Evolutionary conservation across 2,797 vertebrate genomes (phyloP).

Genomic region (Echiichthys vipera): DNA sequence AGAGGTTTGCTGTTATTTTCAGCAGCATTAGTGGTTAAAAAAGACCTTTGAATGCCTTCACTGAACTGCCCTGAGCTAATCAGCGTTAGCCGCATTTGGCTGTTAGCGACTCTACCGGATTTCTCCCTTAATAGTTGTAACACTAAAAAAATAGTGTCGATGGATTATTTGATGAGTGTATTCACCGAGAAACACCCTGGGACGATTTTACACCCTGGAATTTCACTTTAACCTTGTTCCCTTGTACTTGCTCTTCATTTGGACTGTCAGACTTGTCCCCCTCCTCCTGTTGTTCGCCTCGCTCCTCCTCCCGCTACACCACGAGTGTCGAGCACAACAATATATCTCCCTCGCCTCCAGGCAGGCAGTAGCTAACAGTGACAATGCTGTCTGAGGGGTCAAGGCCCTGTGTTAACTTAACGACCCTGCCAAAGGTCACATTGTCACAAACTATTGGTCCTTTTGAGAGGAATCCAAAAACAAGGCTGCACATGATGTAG

Average conservation of each 20-base stretch:
- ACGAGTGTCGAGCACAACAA: constrained; percentile 14
- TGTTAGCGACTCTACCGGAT: too few relatives aligned
- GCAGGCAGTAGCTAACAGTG: constrained; percentile 36
- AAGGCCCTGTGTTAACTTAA: constrained; percentile 58
- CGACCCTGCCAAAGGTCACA: constrained; percentile 54
- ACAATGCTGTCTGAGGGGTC: constrained; percentile 48
- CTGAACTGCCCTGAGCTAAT: too few relatives aligned
- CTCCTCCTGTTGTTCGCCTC: not conserved
- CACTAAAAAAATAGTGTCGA: too few relatives aligned
- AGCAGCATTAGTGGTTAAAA: too few relatives aligned
- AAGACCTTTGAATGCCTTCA: too few relatives aligned
- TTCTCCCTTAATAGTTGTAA: too few relatives aligned
- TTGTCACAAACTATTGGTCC: constrained; percentile 39
- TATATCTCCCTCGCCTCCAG: constrained; percentile 24
- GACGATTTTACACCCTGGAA: too few relatives aligned
- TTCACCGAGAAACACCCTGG: too few relatives aligned
- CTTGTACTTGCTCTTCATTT: not conserved
- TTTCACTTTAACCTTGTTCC: not conserved
- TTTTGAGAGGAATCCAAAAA: constrained; percentile 10
- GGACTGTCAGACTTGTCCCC: not conserved
- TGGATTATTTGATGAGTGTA: too few relatives aligned
- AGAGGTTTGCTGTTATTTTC: too few relatives aligned
- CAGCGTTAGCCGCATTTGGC: too few relatives aligned
- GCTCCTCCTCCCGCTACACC: constrained; percentile 12
- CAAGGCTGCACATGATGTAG: constrained; percentile 25